Percentiles rank a stretch among this genome's conserved stretches.
Evolutionary conservation across 2,113 vertebrate genomes (phyloP).

Genomic region (Sphaerodactylus townsendi): DNA sequence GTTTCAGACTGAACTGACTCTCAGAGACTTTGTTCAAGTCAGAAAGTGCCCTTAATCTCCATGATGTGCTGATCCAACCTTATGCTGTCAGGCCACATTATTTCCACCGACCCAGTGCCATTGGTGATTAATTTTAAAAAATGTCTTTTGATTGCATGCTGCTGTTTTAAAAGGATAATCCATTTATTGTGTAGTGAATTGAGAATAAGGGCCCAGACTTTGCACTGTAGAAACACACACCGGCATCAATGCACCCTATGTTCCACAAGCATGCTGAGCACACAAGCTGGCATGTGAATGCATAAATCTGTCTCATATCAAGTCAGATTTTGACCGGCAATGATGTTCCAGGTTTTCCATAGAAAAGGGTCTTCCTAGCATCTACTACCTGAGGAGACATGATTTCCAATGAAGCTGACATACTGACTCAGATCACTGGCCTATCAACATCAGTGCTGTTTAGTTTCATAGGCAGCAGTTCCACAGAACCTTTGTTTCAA

Average conservation of each 20-base stretch:
- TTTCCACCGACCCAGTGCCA: slow-evolving; percentile 73
- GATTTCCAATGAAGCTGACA: too few relatives aligned
- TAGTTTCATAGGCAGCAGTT: too few relatives aligned
- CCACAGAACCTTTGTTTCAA: too few relatives aligned
- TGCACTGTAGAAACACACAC: slow-evolving; percentile 53
- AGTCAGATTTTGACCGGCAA: too few relatives aligned
- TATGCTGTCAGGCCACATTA: slow-evolving; percentile 77
- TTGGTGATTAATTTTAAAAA: slow-evolving; percentile 77
- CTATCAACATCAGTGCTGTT: too few relatives aligned
- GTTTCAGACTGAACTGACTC: slow-evolving; percentile 69
- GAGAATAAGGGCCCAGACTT: slow-evolving; percentile 60
- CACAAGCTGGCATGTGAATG: too few relatives aligned
- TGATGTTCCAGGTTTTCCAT: too few relatives aligned
- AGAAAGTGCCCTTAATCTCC: slow-evolving; percentile 77
- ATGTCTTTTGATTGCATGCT: slow-evolving; percentile 76
- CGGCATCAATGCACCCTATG: slow-evolving; percentile 11
- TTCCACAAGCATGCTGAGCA: background rate
- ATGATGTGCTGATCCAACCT: slow-evolving; percentile 78
- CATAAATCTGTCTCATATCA: too few relatives aligned
- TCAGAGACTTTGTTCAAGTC: slow-evolving; percentile 71
- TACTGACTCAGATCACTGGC: too few relatives aligned
- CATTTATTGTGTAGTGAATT: slow-evolving; percentile 70
- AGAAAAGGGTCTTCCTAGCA: too few relatives aligned
- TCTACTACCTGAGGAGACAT: too few relatives aligned
- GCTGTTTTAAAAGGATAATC: slow-evolving; percentile 72